Percentiles rank a stretch among this genome's conserved stretches.
Conservation (phyloP, 2,797 vertebrate species). For the Parauchenoglanis ngamensis region DNA sequence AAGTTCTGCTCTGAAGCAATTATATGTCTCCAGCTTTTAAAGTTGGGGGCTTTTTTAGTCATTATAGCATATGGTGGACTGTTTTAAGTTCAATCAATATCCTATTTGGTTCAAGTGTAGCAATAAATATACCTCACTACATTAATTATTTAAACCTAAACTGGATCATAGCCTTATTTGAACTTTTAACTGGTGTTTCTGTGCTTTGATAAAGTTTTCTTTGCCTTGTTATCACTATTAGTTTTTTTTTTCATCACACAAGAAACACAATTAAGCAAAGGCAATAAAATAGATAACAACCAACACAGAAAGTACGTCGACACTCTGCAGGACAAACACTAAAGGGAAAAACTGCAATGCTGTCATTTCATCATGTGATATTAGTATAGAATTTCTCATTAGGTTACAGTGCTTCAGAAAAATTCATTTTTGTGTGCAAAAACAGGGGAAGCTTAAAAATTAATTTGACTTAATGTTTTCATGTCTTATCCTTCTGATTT, state of each 20-base stretch:
- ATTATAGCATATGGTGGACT: constrained; percentile 3
- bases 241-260: not conserved
- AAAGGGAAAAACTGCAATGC: not conserved
- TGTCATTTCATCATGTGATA: not conserved
- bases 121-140: not conserved
- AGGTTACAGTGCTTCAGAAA: not conserved
- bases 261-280: not conserved
- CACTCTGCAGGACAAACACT: not conserved
- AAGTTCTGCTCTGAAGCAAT: constrained; percentile 31
- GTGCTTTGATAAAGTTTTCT: not conserved
- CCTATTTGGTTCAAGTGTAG: constrained; percentile 1
- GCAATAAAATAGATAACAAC: not conserved
- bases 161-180: not conserved
- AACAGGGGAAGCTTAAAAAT: not conserved
- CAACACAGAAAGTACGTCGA: not conserved
- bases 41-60: not conserved
- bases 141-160: constrained; percentile 1
- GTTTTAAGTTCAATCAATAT: constrained; percentile 24
- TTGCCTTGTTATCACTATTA: not conserved
- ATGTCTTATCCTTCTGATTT: not conserved
- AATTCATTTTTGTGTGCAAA: not conserved
- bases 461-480: not conserved
- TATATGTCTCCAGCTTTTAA: constrained; percentile 16
- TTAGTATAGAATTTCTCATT: not conserved
- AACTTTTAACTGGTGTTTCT: not conserved